Evolutionary conservation across 2,797 vertebrate genomes (phyloP).

Genomic region (Neosilurus hyrtlii): DNA sequence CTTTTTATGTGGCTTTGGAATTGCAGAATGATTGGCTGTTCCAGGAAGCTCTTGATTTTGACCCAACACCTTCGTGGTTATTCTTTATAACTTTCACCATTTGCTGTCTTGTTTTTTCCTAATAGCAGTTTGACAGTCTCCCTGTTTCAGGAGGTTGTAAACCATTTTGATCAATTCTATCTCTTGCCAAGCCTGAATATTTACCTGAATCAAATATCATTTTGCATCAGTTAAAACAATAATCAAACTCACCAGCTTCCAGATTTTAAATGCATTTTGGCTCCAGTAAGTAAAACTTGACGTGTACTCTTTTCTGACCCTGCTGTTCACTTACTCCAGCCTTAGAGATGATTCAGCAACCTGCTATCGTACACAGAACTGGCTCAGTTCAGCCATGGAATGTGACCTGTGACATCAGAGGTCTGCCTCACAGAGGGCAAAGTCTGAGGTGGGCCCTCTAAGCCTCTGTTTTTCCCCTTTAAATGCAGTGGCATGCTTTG

Average conservation of each 20-base stretch:
- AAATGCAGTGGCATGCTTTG: conserved; percentile 65
- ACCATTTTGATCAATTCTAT: conserved; percentile 30
- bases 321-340: conserved; percentile 63
- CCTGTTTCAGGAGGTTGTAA: conserved; percentile 37
- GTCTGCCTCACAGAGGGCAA: conserved; percentile 69
- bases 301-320: conserved; percentile 59
- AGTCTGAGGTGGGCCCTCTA: conserved; percentile 65
- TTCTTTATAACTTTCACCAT: neutral
- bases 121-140: conserved; percentile 6
- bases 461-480: conserved; percentile 54
- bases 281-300: conserved; percentile 30
- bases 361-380: conserved; percentile 70
- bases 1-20: conserved; percentile 11
- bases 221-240: conserved; percentile 41
- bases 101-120: conserved; percentile 23
- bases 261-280: conserved; percentile 37
- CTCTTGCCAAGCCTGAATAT: conserved; percentile 42
- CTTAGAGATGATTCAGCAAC: conserved; percentile 79
- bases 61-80: conserved; percentile 18
- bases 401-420: conserved; percentile 80
- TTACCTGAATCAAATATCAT: conserved; percentile 41
- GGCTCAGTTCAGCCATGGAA: conserved; percentile 75
- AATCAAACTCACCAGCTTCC: conserved; percentile 35
- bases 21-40: conserved; percentile 14
- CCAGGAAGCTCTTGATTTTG: conserved; percentile 13